phyloP scores from a whole-genome alignment of 2,113 vertebrate species.

The Dromiciops gliroides region DNA sequence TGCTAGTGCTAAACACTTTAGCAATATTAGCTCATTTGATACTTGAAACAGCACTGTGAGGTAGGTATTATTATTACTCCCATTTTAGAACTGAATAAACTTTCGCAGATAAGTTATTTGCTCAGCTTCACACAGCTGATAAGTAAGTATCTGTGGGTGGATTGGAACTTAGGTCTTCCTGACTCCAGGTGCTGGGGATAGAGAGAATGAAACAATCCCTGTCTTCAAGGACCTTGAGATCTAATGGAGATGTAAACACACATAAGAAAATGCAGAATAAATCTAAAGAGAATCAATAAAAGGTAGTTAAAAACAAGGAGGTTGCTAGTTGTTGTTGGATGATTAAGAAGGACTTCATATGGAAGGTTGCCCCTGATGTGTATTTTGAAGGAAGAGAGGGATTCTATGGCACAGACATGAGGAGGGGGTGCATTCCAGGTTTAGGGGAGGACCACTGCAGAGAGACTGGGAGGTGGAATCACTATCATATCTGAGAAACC shows the following conservation, averaged over 20 bases:
- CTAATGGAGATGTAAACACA: background rate
- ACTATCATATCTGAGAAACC: background rate
- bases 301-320: background rate
- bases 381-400: background rate
- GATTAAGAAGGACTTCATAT: background rate
- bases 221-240: background rate
- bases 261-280: background rate
- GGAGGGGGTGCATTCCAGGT: background rate
- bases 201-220: background rate
- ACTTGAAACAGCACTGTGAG: too few species aligned
- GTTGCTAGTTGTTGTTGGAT: background rate
- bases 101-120: slow-evolving; percentile 11
- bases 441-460: background rate
- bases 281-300: background rate
- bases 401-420: background rate
- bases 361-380: background rate
- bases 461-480: background rate
- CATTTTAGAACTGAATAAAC: slow-evolving; percentile 19
- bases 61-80: slow-evolving; percentile 2
- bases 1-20: too few species aligned
- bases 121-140: background rate
- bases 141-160: slow-evolving; percentile 5
- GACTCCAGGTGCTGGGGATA: background rate
- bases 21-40: too few species aligned
- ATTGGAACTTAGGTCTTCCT: background rate